phyloP scores from a whole-genome alignment of 2,113 vertebrate species.

The Alexandromys fortis region DNA sequence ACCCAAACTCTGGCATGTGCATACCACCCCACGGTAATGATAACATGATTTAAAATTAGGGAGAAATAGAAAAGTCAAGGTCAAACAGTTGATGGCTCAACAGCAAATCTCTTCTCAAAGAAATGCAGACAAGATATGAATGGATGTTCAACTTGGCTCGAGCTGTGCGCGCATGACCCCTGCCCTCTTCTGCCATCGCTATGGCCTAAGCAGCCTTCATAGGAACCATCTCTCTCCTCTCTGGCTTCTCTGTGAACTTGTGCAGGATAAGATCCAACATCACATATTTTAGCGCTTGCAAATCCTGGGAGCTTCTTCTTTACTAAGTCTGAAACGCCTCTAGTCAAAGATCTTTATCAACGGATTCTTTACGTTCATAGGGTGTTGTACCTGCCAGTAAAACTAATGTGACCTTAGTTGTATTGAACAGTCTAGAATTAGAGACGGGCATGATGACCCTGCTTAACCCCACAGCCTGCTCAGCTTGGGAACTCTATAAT shows the following conservation, averaged over 20 bases:
- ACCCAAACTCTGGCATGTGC: neutral
- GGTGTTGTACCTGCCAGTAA: neutral
- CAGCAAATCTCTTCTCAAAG: neutral
- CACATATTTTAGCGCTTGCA: neutral
- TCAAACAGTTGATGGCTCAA: conserved; percentile 1
- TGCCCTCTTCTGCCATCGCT: neutral
- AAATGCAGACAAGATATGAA: neutral
- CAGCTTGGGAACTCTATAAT: neutral
- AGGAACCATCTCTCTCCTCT: neutral
- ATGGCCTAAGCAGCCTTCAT: neutral
- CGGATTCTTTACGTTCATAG: neutral
- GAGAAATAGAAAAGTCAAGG: conserved; percentile 21
- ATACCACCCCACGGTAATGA: neutral
- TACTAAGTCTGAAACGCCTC: conserved; percentile 8
- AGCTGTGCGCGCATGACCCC: neutral
- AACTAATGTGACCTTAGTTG: neutral
- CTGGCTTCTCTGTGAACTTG: neutral
- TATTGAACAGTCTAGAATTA: neutral
- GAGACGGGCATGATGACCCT: neutral
- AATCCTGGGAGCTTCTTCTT: neutral
- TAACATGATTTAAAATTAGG: neutral
- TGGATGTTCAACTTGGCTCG: neutral
- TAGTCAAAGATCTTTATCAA: neutral
- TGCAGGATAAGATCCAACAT: neutral
- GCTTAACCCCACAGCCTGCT: neutral